These are phyloP conservation scores for Crenichthys baileyi DNA, from an alignment of 2,797 vertebrate genomes.

Conservation along the genomic window DNA sequence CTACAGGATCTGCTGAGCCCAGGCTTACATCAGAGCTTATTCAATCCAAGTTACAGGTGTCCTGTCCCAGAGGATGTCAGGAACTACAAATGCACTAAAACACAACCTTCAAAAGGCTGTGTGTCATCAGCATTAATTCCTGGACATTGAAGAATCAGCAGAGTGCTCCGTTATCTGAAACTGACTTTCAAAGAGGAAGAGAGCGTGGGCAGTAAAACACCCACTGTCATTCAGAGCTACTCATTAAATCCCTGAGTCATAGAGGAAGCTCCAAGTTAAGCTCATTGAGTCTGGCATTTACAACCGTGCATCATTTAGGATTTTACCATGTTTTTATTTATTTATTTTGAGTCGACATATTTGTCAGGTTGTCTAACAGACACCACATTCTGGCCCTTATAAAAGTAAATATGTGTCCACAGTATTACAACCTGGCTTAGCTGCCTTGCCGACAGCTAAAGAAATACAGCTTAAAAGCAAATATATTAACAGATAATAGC, in stretches of 20 bases:
- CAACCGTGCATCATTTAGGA: constrained; percentile 6
- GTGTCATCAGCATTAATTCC: constrained; percentile 73
- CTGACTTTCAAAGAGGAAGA: constrained; percentile 53
- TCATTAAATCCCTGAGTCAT: constrained; percentile 74
- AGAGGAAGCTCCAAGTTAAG: constrained; percentile 55
- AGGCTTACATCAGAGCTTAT: constrained; percentile 48
- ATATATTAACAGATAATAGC: neutral
- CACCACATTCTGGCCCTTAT: neutral
- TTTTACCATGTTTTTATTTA: constrained; percentile 32
- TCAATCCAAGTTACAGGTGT: constrained; percentile 59
- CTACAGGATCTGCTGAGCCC: constrained; percentile 59
- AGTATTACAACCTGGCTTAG: neutral
- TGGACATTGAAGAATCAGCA: constrained; percentile 75
- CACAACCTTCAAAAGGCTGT: constrained; percentile 68
- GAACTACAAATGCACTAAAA: constrained; percentile 58
- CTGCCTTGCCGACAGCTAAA: neutral
- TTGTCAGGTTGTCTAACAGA: constrained; percentile 2
- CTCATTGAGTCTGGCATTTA: constrained; percentile 40
- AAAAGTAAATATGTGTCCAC: neutral
- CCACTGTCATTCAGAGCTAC: constrained; percentile 64
- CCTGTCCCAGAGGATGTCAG: constrained; percentile 51
- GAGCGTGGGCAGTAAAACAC: constrained; percentile 54
- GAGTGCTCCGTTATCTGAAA: constrained; percentile 71
- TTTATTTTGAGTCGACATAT: constrained; percentile 14
- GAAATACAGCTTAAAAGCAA: neutral